Percentiles rank a stretch among this genome's conserved stretches.
Conservation (phyloP, 2,797 vertebrate genomes). For the Pseudochirops corinnae region DNA sequence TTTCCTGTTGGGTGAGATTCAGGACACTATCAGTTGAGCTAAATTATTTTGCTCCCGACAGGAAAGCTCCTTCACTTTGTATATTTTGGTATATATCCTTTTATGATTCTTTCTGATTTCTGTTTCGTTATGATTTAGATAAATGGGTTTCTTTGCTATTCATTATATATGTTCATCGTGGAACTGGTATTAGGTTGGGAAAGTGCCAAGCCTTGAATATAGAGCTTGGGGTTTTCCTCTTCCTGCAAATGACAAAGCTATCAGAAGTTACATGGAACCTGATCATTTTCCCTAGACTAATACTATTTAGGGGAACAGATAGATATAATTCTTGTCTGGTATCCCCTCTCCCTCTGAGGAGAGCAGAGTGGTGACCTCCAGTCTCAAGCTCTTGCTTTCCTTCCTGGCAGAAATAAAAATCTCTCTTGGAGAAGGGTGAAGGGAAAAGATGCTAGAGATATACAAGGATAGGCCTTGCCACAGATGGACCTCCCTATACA, state of each 20-base stretch:
- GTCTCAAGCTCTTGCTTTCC: neutral
- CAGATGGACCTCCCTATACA: no score
- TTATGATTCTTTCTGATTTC: neutral
- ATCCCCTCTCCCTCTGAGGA: neutral
- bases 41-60: neutral
- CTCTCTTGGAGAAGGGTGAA: neutral
- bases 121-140: neutral
- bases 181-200: neutral
- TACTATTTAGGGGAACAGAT: neutral
- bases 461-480: neutral
- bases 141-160: neutral
- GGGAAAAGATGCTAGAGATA: neutral
- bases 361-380: neutral
- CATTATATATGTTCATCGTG: neutral
- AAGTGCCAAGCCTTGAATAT: neutral
- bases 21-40: neutral
- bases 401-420: neutral
- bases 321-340: neutral
- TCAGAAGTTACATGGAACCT: neutral
- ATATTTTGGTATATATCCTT: neutral
- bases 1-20: neutral
- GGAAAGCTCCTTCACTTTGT: neutral
- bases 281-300: neutral
- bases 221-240: neutral
- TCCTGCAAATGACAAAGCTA: neutral